Percentiles rank a stretch among this genome's conserved stretches.
Conservation (phyloP, 1,140 invertebrate genomes). For the Bicyclus anynana region DNA sequence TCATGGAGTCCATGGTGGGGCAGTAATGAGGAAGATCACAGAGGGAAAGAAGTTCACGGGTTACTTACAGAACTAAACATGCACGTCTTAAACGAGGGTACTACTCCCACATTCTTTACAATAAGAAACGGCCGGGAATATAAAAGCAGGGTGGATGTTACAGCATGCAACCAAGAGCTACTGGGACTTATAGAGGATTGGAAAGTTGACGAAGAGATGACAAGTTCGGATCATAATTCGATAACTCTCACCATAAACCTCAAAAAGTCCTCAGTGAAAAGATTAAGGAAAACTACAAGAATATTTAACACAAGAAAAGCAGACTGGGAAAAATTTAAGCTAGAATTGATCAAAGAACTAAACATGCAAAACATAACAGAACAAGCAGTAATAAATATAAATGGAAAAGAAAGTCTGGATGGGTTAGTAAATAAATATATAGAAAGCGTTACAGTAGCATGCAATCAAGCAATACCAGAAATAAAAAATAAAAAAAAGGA, state of each 20-base stretch:
- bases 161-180: conserved; percentile 8
- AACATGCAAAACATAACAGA: neutral
- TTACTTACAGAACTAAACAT: conserved; percentile 15
- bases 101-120: conserved; percentile 25
- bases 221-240: conserved; percentile 16
- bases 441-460: neutral
- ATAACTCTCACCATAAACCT: conserved; percentile 8
- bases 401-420: conserved; percentile 1
- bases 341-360: conserved; percentile 2
- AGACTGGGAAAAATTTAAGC: conserved; percentile 14
- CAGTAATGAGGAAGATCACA: neutral
- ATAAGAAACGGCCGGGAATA: conserved; percentile 13
- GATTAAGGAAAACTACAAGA: conserved; percentile 6
- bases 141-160: conserved; percentile 21
- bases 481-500: neutral
- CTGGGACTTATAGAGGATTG: neutral
- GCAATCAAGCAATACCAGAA: conserved; percentile 4
- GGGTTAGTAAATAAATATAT: neutral
- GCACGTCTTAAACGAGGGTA: conserved; percentile 23
- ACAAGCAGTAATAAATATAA: conserved; percentile 2
- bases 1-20: conserved; percentile 33
- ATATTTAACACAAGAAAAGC: conserved; percentile 18
- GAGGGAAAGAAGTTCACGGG: conserved; percentile 7
- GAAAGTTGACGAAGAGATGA: neutral
- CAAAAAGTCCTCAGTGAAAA: neutral